Base-by-base conservation (phyloP, 2,797 vertebrate genomes). In the Amniataba percoides region DNA sequence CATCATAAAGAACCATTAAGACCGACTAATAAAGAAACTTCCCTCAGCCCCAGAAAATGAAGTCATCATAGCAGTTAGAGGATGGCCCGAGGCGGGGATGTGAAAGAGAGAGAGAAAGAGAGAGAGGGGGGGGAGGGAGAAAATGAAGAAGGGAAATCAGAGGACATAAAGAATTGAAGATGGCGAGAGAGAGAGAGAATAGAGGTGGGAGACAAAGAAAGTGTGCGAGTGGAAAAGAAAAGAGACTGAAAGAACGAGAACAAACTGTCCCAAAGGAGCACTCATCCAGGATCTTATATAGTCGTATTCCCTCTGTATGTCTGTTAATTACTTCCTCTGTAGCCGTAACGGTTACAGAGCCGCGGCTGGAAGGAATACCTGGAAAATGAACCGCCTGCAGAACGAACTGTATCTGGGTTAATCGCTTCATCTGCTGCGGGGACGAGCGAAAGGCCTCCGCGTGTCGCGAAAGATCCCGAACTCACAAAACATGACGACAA, bases 281-380 rank as follows among this genome's bases (percentile, higher is more conserved):
- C 89, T 92, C 90, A 90, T 90, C 88, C 88, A 78, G 79, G 77
- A 87, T 93, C 89, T 94, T 91, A 93, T 92, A 90, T 90, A 88
- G 93, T 80, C 82, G 46, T 91, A 84, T 88, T 93, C 90, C 90
- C 88, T 87, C 86, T 90, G 87, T 86, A 91, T 84, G 73, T 88
- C 86, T 90, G 89, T 93, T 93, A 93, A 93, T 93, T 93, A 93
- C 89, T 81, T 93, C 82, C 90, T 87, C 73, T 77, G 86, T 84
- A 87, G 55, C 79, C 82, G 49, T 84, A 79, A 45, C 43, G 39
- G 48, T 23, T 71, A 65, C 34, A 72, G 40, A 73, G 48, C 68
- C 45, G 4, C 2, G 68, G 66, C 67, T 85, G 74, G 80, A 60
- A 69, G 74, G 79, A 77, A 87, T 83, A 90, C 89, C 86, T 84